A percentile compares a stretch with the other conserved stretches of the same genome.
These are phyloP conservation scores for Hyles vespertilio DNA, from an alignment of 1,140 invertebrate species.

Conservation along the genomic window DNA sequence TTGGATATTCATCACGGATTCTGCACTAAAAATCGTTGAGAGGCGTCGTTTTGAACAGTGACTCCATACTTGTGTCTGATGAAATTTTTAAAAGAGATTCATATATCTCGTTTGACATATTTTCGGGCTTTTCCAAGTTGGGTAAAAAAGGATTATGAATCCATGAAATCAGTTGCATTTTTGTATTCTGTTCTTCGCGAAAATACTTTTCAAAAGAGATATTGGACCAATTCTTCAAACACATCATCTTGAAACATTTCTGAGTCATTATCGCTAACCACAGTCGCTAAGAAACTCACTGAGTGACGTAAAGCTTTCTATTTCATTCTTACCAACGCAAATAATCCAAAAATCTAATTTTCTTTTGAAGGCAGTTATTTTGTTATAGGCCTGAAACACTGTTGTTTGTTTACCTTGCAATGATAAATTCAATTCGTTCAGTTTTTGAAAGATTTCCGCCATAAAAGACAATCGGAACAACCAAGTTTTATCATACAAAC, in stretches of 20 bases:
- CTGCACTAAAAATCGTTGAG: too few species aligned
- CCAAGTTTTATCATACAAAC: too few species aligned
- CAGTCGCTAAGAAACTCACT: too few species aligned
- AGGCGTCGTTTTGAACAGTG: too few species aligned
- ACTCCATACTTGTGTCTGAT: conserved; percentile 30
- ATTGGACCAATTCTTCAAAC: conserved; percentile 24
- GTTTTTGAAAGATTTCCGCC: too few species aligned
- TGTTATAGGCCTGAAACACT: conserved; percentile 26
- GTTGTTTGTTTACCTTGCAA: conserved; percentile 28
- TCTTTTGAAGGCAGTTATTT: conserved; percentile 32
- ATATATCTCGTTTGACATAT: conserved; percentile 29
- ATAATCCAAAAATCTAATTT: conserved; percentile 34
- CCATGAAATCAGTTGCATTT: conserved; percentile 26
- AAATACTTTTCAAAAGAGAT: conserved; percentile 27
- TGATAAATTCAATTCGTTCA: conserved; percentile 28
- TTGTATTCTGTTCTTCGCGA: conserved; percentile 22
- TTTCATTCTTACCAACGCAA: conserved; percentile 27
- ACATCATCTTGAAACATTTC: conserved; percentile 27
- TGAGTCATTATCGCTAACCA: conserved; percentile 23
- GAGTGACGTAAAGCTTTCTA: conserved; percentile 27
- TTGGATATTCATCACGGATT: too few species aligned
- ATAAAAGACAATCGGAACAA: conserved; percentile 23
- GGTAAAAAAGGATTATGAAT: conserved; percentile 29
- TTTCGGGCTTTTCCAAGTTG: conserved; percentile 31
- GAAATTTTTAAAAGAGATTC: conserved; percentile 30